Evolutionary conservation across 2,797 vertebrate genomes (phyloP).

Genomic region (Meda fulgida): DNA sequence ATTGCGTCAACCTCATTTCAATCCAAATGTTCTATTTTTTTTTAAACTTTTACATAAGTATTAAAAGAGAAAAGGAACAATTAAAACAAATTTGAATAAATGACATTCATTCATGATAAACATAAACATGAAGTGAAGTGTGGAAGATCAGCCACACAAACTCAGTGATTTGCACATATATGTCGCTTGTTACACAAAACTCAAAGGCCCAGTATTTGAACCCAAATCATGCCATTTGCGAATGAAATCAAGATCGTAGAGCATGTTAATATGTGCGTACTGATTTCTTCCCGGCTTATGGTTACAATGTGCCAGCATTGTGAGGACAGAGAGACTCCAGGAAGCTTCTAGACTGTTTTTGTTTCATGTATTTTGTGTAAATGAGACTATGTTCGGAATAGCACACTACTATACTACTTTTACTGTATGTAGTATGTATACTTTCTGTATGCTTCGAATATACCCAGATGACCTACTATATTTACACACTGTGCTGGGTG

Average conservation of each 20-base stretch:
- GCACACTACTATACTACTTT: background rate
- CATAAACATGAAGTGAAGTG: constrained; percentile 1
- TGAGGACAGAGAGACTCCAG: constrained; percentile 22
- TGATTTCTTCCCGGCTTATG: constrained; percentile 26
- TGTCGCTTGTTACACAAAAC: background rate
- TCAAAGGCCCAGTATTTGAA: constrained; percentile 28
- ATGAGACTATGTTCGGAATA: constrained; percentile 35
- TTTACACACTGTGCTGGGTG: constrained; percentile 1
- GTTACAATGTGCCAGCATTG: constrained; percentile 44
- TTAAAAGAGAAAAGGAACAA: constrained; percentile 4
- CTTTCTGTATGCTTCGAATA: background rate
- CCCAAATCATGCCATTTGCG: constrained; percentile 18
- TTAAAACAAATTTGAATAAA: background rate
- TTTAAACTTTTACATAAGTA: background rate
- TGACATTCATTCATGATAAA: background rate
- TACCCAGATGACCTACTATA: constrained; percentile 25
- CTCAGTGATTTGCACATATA: constrained; percentile 32
- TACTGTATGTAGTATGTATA: background rate
- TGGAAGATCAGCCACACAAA: background rate
- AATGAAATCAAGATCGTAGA: constrained; percentile 28
- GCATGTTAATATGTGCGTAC: constrained; percentile 25
- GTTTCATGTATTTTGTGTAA: constrained; percentile 47
- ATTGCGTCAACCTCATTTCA: no score
- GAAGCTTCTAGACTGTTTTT: constrained; percentile 49
- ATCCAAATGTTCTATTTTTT: background rate